phyloP scores from a whole-genome alignment of 2,797 vertebrate genomes.

The Tragelaphus oryx region DNA sequence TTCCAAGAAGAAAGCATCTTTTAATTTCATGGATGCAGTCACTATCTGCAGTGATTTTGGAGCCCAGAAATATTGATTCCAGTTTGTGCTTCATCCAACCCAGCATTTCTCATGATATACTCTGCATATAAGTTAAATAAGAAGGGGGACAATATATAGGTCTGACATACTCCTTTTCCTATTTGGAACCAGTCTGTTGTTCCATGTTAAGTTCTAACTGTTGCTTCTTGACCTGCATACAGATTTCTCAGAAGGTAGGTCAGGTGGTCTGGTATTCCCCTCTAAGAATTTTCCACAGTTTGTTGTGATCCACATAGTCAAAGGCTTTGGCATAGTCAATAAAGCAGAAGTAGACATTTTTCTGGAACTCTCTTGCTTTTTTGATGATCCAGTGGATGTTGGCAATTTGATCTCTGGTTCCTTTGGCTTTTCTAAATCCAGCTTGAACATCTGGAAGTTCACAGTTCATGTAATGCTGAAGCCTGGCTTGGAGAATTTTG shows the following conservation, averaged over 20 bases:
- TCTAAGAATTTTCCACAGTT: background rate
- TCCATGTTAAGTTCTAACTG: background rate
- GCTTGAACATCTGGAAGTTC: background rate
- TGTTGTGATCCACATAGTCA: background rate
- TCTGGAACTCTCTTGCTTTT: background rate
- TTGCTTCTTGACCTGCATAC: background rate
- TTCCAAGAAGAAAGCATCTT: background rate
- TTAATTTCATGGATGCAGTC: background rate
- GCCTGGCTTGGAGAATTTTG: background rate
- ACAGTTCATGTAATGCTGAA: background rate
- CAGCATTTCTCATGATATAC: background rate
- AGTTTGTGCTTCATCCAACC: background rate
- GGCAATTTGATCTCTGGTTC: background rate
- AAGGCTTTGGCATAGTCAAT: background rate
- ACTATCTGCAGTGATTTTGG: background rate
- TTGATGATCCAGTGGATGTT: background rate
- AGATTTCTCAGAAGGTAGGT: background rate
- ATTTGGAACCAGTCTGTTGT: background rate
- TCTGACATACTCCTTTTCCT: background rate
- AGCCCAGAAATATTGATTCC: background rate
- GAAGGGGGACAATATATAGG: background rate
- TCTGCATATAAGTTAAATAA: too few relatives aligned
- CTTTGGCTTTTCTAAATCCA: background rate
- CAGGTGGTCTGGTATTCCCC: background rate
- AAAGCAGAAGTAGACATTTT: rapidly evolving